These are phyloP conservation scores for Phoxinus phoxinus DNA, from an alignment of 2,113 vertebrate genomes.

Conservation along the genomic window DNA sequence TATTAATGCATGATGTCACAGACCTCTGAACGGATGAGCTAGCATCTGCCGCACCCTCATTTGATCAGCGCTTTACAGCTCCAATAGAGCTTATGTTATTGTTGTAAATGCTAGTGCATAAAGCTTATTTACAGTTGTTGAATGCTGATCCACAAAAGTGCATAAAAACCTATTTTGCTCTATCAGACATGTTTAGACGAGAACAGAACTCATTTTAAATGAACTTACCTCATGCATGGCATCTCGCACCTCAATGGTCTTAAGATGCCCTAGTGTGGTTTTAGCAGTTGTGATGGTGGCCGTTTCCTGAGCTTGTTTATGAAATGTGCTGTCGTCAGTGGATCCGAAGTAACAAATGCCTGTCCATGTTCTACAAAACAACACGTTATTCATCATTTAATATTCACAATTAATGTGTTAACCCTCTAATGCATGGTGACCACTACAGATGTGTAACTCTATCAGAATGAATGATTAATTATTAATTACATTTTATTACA, in stretches of 20 bases:
- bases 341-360: conserved; percentile 74
- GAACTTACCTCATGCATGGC: conserved; percentile 69
- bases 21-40: neutral
- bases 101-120: neutral
- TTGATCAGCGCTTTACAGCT: neutral
- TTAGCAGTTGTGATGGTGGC: conserved; percentile 79
- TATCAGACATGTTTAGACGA: neutral
- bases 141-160: neutral
- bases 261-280: conserved; percentile 76
- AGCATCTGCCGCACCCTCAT: neutral
- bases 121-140: neutral
- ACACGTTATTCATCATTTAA: conserved; percentile 9
- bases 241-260: conserved; percentile 75
- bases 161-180: neutral
- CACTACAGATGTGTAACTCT: no score
- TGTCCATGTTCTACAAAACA: conserved; percentile 78
- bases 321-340: conserved; percentile 50
- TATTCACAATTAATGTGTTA: neutral
- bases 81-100: neutral
- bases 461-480: no score
- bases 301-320: conserved; percentile 69
- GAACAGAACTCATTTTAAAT: conserved; percentile 28
- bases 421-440: no score
- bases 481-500: no score
- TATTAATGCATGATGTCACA: neutral